Evolutionary conservation across 2,888 invertebrate genomes (phyloP).

Genomic region (Drosophila bunnanda): DNA sequence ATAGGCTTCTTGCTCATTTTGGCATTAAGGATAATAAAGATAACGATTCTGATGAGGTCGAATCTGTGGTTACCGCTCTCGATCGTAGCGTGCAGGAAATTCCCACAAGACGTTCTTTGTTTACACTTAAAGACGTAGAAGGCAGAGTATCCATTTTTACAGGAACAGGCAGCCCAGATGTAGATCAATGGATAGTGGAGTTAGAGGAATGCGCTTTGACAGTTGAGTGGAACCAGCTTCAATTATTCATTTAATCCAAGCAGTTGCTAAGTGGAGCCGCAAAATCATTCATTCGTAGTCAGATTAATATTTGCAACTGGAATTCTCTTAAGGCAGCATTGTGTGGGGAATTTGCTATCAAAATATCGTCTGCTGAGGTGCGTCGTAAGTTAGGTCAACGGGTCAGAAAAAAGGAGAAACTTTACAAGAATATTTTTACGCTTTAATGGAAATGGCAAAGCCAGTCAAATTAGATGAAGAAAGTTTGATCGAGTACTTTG

Average conservation of each 20-base stretch:
- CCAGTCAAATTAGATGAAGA: background rate
- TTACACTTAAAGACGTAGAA: background rate
- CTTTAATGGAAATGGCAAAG: background rate
- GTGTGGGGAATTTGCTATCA: background rate
- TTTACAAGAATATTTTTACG: background rate
- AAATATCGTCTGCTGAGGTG: background rate
- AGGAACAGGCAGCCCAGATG: background rate
- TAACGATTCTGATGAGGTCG: too few relatives aligned
- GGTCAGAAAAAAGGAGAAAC: background rate
- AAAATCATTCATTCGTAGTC: background rate
- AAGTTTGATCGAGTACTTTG: background rate
- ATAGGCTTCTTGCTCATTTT: background rate
- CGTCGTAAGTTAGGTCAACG: background rate
- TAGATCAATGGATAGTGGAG: background rate
- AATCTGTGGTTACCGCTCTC: background rate
- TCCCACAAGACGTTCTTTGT: background rate
- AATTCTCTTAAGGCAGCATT: background rate
- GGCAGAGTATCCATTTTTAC: background rate
- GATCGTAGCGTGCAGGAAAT: background rate
- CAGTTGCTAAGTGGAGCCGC: conserved; percentile 1
- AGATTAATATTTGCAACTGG: background rate
- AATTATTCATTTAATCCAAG: background rate
- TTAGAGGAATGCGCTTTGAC: background rate
- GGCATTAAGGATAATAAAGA: too few relatives aligned
- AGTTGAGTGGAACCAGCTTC: background rate